Percentiles rank a stretch among this genome's conserved stretches.
These are phyloP conservation scores for Conistra vaccinii DNA, from an alignment of 2,888 invertebrate genomes.

Conservation along the genomic window DNA sequence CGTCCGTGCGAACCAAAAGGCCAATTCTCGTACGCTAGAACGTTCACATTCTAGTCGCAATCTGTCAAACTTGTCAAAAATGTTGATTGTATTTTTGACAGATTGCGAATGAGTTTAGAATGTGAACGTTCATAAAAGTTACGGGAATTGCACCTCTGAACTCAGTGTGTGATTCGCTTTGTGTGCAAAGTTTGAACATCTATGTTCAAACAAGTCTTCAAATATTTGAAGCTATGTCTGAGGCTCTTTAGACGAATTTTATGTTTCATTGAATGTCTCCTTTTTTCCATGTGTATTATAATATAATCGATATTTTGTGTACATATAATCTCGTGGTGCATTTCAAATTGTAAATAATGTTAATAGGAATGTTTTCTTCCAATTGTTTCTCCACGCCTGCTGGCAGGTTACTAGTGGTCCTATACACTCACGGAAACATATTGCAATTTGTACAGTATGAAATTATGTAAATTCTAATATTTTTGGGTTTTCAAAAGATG, in stretches of 20 bases:
- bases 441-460: slow-evolving; percentile 9
- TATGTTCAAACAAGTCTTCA: not conserved
- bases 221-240: not conserved
- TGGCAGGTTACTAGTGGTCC: slow-evolving; percentile 51
- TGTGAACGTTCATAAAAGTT: too few relatives aligned
- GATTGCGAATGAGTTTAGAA: too few relatives aligned
- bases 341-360: slow-evolving; percentile 60
- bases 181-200: not conserved
- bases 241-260: slow-evolving; percentile 5
- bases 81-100: too few relatives aligned
- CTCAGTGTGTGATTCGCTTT: too few relatives aligned
- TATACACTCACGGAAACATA: slow-evolving; percentile 11
- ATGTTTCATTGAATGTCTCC: slow-evolving; percentile 15
- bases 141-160: too few relatives aligned
- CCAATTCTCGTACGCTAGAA: too few relatives aligned
- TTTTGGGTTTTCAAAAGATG: not conserved
- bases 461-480: slow-evolving; percentile 7
- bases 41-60: too few relatives aligned
- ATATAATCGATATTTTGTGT: slow-evolving; percentile 30
- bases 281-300: slow-evolving; percentile 25
- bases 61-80: too few relatives aligned
- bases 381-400: slow-evolving; percentile 57
- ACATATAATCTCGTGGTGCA: slow-evolving; percentile 50
- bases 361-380: slow-evolving; percentile 52
- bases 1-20: too few relatives aligned